Base-by-base conservation (phyloP, 1,140 invertebrate genomes). In the Thalassaphorura encarpata region DNA sequence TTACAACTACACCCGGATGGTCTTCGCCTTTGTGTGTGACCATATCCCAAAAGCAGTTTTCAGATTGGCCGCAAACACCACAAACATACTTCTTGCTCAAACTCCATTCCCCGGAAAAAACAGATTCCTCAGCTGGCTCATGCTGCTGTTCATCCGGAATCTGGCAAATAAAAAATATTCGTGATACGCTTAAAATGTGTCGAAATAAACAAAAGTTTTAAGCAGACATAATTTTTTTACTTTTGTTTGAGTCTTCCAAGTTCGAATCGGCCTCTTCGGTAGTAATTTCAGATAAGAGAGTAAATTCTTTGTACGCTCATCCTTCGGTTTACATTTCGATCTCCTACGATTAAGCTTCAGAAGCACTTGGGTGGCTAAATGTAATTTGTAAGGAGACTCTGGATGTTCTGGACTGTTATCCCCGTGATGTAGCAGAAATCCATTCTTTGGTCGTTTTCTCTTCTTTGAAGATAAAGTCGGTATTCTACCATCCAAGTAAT, bases 331-430 rank as follows among this genome's bases (percentile, higher is more conserved):
- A 33, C 45, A 60, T 26, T 63, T 63, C 3, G 39, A 51, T n/a
- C 63, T 18, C n/a, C 60, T 28, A 27, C 57, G 60, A 31, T 65
- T 65, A 3, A 65, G 43, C 52, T 65, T 65, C 11, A 65, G 31
- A 21, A 62, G 24, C 24, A 65, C 55, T 62, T 65, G 63, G 21
- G 63, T 65, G 2, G 63, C 60, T 21, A 65, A 41, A 52, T 65
- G 54, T 4, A 62, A 33, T 19, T 47, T 48, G 31, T 65, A 65
- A 6, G 60, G 57, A 23, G 46, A 36, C 33, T 65, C 63, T 4
- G 63, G 63, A 43, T 65, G 47, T 3, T 65, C 53, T 4, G 63
- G 63, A 43, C 45, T 62, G 42, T 65, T 65, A 42, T 65, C 63
- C 11, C 63, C 63, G 39, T 65, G 63, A 56, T 65, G 52, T 2